phyloP scores from a whole-genome alignment of 2,113 vertebrate species.

The Paramisgurnus dabryanus region DNA sequence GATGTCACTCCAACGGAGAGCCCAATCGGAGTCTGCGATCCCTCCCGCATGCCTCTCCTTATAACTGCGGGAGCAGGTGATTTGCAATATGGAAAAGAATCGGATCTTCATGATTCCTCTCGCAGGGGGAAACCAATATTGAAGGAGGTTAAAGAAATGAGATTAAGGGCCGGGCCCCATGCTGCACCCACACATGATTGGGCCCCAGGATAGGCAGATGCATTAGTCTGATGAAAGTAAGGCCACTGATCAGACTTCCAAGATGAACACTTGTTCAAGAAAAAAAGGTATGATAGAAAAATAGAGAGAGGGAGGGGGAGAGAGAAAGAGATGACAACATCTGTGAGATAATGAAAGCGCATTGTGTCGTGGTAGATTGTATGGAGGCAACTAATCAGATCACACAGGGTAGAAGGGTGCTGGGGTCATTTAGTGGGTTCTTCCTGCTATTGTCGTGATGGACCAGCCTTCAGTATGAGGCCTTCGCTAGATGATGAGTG shows the following conservation, averaged over 20 bases:
- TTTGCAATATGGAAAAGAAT: constrained; percentile 63
- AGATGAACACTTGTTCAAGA: constrained; percentile 61
- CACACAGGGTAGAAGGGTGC: constrained; percentile 49
- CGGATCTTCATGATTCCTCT: constrained; percentile 53
- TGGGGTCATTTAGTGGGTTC: constrained; percentile 48
- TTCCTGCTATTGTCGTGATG: constrained; percentile 57
- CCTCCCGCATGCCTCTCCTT: constrained; percentile 8
- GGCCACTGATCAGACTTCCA: constrained; percentile 58
- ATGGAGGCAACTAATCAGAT: constrained; percentile 59
- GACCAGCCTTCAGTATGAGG: constrained; percentile 57
- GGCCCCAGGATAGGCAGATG: constrained; percentile 39
- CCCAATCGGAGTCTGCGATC: constrained; percentile 39
- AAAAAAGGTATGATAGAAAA: constrained; percentile 21
- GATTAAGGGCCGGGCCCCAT: constrained; percentile 54
- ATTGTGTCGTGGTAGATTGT: constrained; percentile 56
- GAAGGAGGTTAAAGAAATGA: constrained; percentile 65
- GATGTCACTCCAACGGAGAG: constrained; percentile 45
- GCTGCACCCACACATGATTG: constrained; percentile 39
- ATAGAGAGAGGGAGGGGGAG: constrained; percentile 42
- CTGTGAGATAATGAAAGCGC: constrained; percentile 55
- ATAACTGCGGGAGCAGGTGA: constrained; percentile 46
- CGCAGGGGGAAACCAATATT: constrained; percentile 54
- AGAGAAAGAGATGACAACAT: constrained; percentile 53
- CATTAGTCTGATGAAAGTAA: constrained; percentile 66
- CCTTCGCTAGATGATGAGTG: constrained; percentile 56